These are phyloP conservation scores for Cyrtonyx montezumae DNA, from an alignment of 2,113 vertebrate species.

Conservation along the genomic window DNA sequence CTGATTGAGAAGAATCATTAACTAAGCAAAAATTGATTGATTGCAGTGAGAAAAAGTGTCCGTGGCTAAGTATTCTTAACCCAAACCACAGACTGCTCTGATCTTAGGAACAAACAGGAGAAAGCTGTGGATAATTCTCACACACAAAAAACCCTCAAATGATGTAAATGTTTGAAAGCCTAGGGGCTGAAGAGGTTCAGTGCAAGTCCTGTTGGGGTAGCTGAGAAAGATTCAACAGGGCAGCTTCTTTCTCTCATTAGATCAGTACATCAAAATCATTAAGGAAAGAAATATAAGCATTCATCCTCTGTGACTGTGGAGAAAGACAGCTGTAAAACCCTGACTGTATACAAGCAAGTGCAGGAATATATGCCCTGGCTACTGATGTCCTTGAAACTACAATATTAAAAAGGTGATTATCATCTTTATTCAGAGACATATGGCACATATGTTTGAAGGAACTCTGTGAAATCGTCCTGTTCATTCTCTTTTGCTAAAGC, in stretches of 20 bases:
- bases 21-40: constrained; percentile 42
- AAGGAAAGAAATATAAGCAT: neutral
- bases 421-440: neutral
- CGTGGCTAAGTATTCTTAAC: neutral
- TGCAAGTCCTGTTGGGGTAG: neutral
- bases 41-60: constrained; percentile 15
- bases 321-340: neutral
- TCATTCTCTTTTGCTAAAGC: neutral
- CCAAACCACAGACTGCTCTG: constrained; percentile 22
- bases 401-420: neutral
- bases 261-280: neutral
- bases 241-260: neutral
- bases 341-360: accelerated
- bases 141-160: neutral
- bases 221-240: neutral
- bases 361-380: neutral
- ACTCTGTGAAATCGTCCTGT: neutral
- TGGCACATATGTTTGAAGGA: neutral
- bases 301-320: neutral
- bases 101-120: constrained; percentile 37
- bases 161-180: constrained; percentile 9
- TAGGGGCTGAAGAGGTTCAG: neutral
- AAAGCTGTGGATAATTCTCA: constrained; percentile 24
- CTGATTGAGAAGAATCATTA: constrained; percentile 27
- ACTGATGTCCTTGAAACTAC: neutral